Conservation (phyloP, 2,797 vertebrate genomes). For the Echiichthys vipera region DNA sequence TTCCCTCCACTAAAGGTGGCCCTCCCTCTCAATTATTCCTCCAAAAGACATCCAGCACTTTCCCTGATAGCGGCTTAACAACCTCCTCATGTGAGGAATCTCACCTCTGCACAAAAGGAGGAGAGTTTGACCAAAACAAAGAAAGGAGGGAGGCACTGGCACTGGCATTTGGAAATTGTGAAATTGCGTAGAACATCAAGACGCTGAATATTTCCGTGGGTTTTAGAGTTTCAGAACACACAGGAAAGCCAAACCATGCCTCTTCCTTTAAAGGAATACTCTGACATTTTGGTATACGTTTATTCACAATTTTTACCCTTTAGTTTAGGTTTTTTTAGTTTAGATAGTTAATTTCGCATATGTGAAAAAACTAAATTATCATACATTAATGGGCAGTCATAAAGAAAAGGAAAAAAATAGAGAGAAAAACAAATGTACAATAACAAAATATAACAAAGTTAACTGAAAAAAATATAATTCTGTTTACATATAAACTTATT, state of each 20-base stretch:
- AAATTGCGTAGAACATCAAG: not conserved
- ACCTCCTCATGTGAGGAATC: constrained; percentile 53
- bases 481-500: too few species aligned
- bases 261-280: not conserved
- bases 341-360: too few species aligned
- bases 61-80: constrained; percentile 54
- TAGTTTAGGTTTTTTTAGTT: too few species aligned
- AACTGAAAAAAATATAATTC: too few species aligned
- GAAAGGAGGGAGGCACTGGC: not conserved
- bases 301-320: too few species aligned
- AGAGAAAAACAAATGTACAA: too few species aligned
- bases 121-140: constrained; percentile 25
- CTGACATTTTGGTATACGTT: not conserved
- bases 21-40: constrained; percentile 37
- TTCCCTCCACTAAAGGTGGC: constrained; percentile 14
- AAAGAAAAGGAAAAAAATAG: too few species aligned
- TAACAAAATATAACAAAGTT: too few species aligned
- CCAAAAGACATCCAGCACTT: constrained; percentile 39
- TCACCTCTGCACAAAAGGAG: constrained; percentile 25
- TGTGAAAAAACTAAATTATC: too few species aligned
- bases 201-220: not conserved
- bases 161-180: not conserved
- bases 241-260: not conserved
- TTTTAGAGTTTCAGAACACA: not conserved
- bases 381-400: too few species aligned